Conservation (phyloP, 1,140 invertebrate species). For the Drosophila repletoides region DNA sequence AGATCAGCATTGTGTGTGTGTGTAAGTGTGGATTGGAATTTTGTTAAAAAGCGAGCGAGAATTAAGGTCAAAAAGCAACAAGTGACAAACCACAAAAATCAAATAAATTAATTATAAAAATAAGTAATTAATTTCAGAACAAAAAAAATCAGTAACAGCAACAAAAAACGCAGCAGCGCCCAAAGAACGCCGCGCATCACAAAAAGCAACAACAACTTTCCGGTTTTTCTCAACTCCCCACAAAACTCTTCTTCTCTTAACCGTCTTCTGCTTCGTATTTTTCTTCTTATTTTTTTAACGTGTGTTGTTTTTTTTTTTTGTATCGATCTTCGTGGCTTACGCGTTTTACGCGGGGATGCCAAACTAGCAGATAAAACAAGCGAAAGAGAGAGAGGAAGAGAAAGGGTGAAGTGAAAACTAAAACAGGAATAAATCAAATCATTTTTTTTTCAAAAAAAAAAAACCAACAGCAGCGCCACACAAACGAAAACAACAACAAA, state of each 20-base stretch:
- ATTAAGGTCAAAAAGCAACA: constrained; percentile 75
- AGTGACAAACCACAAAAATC: constrained; percentile 62
- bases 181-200: constrained; percentile 55
- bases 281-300: constrained; percentile 53
- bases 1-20: constrained; percentile 18
- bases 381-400: background rate
- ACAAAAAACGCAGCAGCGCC: constrained; percentile 38
- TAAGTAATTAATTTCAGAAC: constrained; percentile 37
- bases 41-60: constrained; percentile 48
- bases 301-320: too few relatives aligned
- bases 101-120: constrained; percentile 26
- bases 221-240: constrained; percentile 60
- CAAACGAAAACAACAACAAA: constrained; percentile 9
- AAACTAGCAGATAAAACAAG: constrained; percentile 3
- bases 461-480: constrained; percentile 25
- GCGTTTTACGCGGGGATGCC: constrained; percentile 42
- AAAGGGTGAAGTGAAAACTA: constrained; percentile 7
- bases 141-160: constrained; percentile 49
- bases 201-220: constrained; percentile 65
- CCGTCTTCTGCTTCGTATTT: constrained; percentile 31
- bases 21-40: constrained; percentile 67
- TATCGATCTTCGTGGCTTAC: constrained; percentile 71
- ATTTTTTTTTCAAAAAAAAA: constrained; percentile 38
- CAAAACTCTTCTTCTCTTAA: too few relatives aligned
- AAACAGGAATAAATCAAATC: constrained; percentile 20